Conservation (phyloP, 2,888 invertebrate genomes). For the Chloroclystis v-ata region DNA sequence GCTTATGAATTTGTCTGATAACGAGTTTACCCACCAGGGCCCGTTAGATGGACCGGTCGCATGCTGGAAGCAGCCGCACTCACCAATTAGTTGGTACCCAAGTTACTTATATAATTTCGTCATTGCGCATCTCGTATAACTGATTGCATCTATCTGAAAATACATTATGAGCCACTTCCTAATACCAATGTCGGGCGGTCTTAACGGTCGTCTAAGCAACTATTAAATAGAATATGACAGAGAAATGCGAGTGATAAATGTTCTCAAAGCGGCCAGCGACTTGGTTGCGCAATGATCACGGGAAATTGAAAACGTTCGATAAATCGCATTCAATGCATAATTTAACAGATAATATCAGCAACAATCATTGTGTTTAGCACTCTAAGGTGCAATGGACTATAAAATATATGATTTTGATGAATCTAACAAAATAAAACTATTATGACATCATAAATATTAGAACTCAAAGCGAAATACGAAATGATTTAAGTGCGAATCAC, state of each 20-base stretch:
- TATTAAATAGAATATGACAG: conserved; percentile 55
- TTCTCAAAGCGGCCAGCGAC: conserved; percentile 38
- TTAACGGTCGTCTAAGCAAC: conserved; percentile 50
- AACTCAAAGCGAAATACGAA: too few relatives aligned
- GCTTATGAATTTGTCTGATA: conserved; percentile 56
- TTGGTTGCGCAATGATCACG: conserved; percentile 46
- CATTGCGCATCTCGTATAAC: conserved; percentile 38
- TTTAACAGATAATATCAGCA: conserved; percentile 29
- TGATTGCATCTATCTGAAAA: conserved; percentile 24
- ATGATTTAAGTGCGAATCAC: too few relatives aligned
- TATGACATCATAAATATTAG: too few relatives aligned
- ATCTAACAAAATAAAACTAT: too few relatives aligned
- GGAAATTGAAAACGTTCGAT: conserved; percentile 36
- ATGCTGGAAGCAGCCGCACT: conserved; percentile 44
- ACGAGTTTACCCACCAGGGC: conserved; percentile 52
- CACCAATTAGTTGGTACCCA: conserved; percentile 62
- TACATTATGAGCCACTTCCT: conserved; percentile 22
- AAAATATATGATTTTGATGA: conserved; percentile 1
- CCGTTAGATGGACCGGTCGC: conserved; percentile 62
- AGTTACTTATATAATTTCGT: conserved; percentile 58
- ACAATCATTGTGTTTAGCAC: conserved; percentile 8
- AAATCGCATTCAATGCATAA: conserved; percentile 39
- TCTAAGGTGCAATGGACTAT: conserved; percentile 1
- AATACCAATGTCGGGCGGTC: conserved; percentile 32
- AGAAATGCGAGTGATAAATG: conserved; percentile 52